Conservation (phyloP, 37 sponge, comb jelly and placozoan species). For the Cliona cf. orientalis region DNA sequence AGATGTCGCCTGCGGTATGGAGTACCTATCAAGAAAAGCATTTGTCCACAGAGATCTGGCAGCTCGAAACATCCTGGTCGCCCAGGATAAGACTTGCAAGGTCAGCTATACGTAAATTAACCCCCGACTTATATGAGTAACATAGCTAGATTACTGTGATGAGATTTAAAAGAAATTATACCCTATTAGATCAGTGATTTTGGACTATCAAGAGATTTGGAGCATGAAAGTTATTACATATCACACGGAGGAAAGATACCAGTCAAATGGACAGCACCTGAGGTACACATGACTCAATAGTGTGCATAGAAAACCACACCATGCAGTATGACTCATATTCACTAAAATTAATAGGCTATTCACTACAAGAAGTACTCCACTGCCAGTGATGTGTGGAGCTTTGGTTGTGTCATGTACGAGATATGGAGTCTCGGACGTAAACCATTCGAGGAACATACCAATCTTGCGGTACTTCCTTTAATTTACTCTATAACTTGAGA, state of each 20-base stretch:
- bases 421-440: conserved; percentile 61
- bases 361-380: conserved; percentile 34
- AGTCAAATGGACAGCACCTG: too few relatives aligned
- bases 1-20: conserved; percentile 69
- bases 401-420: too few relatives aligned
- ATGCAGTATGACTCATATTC: neutral
- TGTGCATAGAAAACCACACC: neutral
- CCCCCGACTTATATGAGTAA: neutral
- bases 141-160: neutral
- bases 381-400: too few relatives aligned
- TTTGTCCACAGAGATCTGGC: conserved; percentile 78
- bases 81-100: conserved; percentile 57
- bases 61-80: conserved; percentile 68
- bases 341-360: neutral
- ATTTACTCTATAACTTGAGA: too few relatives aligned
- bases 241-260: conserved; percentile 35
- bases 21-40: conserved; percentile 52
- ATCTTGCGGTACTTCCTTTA: neutral
- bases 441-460: conserved; percentile 26
- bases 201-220: conserved; percentile 65
- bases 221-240: conserved; percentile 56
- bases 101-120: conserved; percentile 3
- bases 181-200: conserved; percentile 67
- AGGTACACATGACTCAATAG: conserved; percentile 81
- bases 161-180: neutral